Percentiles rank a stretch among this genome's conserved stretches.
Conservation (phyloP, 2,888 invertebrate species). For the Scaeva pyrastri region DNA sequence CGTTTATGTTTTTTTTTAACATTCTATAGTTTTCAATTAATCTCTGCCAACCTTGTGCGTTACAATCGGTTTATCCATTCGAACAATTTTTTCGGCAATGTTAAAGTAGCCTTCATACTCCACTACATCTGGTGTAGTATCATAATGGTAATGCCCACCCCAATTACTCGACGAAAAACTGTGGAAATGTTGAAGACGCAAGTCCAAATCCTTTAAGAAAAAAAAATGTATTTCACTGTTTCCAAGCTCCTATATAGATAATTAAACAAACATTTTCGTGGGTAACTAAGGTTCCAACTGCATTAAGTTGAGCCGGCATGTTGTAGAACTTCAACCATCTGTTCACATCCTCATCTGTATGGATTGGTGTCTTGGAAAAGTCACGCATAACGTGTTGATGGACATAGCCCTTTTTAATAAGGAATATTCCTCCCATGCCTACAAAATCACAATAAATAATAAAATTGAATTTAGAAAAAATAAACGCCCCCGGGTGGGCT, state of each 20-base stretch:
- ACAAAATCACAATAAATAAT: constrained; percentile 2
- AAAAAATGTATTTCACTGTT: neutral
- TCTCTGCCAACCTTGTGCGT: constrained; percentile 91
- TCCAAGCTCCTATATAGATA: neutral
- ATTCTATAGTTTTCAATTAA: constrained; percentile 83
- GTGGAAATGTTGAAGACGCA: constrained; percentile 98
- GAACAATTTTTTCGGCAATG: constrained; percentile 89
- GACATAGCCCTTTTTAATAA: constrained; percentile 92
- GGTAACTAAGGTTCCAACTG: constrained; percentile 94
- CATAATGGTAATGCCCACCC: constrained; percentile 98
- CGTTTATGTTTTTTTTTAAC: neutral
- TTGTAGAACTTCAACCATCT: constrained; percentile 96
- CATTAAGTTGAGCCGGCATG: constrained; percentile 94
- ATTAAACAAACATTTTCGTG: constrained; percentile 88
- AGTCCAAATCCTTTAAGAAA: constrained; percentile 90
- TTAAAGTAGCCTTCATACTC: constrained; percentile 95
- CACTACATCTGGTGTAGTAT: constrained; percentile 94
- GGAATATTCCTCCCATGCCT: constrained; percentile 95
- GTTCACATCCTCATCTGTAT: constrained; percentile 90
- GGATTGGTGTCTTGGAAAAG: constrained; percentile 91
- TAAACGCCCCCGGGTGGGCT: constrained; percentile 51
- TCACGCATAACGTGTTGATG: constrained; percentile 98
- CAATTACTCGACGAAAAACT: constrained; percentile 92
- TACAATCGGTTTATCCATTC: constrained; percentile 89
- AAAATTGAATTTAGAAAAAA: constrained; percentile 5